Percentiles rank a stretch among this genome's conserved stretches.
Conservation (phyloP, 2,888 invertebrate genomes). For the Microctonus aethiopoides region DNA sequence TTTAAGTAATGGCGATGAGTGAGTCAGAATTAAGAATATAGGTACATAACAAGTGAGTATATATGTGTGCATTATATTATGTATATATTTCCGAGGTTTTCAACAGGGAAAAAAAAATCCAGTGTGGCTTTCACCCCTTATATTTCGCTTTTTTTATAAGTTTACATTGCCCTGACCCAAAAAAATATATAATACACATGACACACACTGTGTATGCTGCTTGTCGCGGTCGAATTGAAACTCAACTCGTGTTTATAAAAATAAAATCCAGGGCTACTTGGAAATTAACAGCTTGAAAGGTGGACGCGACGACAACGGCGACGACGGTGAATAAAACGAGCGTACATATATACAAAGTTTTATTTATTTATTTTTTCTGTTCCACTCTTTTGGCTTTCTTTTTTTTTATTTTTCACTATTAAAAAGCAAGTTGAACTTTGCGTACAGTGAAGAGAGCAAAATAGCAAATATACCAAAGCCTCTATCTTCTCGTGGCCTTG, state of each 20-base stretch:
- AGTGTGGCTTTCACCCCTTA: constrained; percentile 16
- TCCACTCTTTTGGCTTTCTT: too few relatives aligned
- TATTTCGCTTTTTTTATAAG: constrained; percentile 6
- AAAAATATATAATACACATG: constrained; percentile 14
- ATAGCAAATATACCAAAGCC: background rate
- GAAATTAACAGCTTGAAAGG: constrained; percentile 34
- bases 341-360: background rate
- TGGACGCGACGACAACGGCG: background rate
- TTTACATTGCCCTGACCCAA: constrained; percentile 38
- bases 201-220: background rate
- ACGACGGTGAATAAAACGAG: too few relatives aligned
- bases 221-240: background rate
- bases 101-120: constrained; percentile 8
- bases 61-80: background rate
- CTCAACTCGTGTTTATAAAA: too few relatives aligned
- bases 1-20: constrained; percentile 12
- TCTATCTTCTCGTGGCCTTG: background rate
- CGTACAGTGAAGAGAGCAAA: too few relatives aligned
- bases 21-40: background rate
- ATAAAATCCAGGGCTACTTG: constrained; percentile 24
- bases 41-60: too few relatives aligned
- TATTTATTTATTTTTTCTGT: background rate
- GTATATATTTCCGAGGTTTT: constrained; percentile 22
- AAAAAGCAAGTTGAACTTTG: background rate
- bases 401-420: background rate